Conservation (phyloP, 2,113 vertebrate genomes). For the Alethe diademata region DNA sequence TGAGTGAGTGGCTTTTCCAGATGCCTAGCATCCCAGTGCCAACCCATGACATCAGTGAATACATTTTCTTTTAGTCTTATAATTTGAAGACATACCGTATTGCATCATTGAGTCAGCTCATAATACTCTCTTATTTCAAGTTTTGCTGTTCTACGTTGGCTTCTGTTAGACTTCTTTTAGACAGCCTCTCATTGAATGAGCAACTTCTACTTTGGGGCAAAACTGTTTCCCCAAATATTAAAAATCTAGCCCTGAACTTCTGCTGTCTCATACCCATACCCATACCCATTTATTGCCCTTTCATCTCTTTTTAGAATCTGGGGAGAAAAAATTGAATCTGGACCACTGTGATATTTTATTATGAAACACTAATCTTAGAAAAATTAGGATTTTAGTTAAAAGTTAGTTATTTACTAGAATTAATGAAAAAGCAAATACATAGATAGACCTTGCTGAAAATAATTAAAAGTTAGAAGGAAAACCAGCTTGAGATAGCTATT, state of each 20-base stretch:
- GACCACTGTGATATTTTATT: background rate
- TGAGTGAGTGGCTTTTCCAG: background rate
- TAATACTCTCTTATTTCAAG: background rate
- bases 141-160: background rate
- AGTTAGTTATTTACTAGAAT: too few relatives aligned
- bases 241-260: background rate
- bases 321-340: background rate
- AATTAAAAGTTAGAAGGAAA: too few relatives aligned
- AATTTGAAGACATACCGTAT: background rate
- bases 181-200: background rate
- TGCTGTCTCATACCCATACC: background rate
- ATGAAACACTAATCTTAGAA: too few relatives aligned
- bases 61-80: background rate
- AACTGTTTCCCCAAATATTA: background rate
- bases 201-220: background rate
- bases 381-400: too few relatives aligned
- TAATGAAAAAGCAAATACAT: too few relatives aligned
- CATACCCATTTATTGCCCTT: background rate
- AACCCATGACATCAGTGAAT: background rate
- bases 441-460: too few relatives aligned
- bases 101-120: background rate
- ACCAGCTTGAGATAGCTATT: too few relatives aligned
- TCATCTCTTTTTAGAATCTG: background rate
- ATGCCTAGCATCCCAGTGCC: background rate
- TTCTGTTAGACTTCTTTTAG: background rate